Evolutionary conservation across 2,797 vertebrate genomes (phyloP).

Genomic region (Lacerta agilis): DNA sequence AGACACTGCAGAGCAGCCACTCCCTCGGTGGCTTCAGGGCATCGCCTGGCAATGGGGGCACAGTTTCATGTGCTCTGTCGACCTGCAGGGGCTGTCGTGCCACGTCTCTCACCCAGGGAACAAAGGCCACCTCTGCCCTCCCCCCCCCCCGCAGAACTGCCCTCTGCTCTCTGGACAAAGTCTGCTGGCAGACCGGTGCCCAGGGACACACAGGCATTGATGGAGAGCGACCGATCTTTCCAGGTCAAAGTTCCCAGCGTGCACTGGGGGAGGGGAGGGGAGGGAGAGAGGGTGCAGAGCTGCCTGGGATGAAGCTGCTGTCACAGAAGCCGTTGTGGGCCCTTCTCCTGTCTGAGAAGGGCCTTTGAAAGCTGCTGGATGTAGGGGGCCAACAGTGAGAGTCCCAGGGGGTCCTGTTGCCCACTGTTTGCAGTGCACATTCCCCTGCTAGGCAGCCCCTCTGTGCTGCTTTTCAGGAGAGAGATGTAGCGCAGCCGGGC

Average conservation of each 20-base stretch:
- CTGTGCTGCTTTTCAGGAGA: background rate
- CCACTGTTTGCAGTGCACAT: background rate
- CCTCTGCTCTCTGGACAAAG: background rate
- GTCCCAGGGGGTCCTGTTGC: background rate
- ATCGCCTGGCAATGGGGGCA: background rate
- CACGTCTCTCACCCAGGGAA: background rate
- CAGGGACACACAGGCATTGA: too few species aligned
- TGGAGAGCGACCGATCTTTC: background rate
- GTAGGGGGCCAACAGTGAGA: too few species aligned
- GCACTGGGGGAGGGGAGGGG: too few species aligned
- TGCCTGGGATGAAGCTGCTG: background rate
- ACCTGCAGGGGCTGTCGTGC: background rate
- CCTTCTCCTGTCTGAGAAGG: background rate
- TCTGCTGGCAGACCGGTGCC: background rate
- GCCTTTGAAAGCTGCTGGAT: background rate
- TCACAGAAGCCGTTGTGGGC: fast-evolving
- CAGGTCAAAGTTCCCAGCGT: background rate
- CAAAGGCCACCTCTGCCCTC: background rate
- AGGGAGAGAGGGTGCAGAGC: background rate
- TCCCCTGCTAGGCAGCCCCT: background rate
- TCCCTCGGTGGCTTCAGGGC: background rate
- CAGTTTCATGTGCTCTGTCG: fast-evolving
- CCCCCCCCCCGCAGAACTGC: too few species aligned
- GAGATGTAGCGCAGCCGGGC: background rate
- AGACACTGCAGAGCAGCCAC: background rate